A percentile compares a stretch with the other conserved stretches of the same genome.
phyloP scores from a whole-genome alignment of 2,113 vertebrate species.

The Zosterops pallidus region DNA sequence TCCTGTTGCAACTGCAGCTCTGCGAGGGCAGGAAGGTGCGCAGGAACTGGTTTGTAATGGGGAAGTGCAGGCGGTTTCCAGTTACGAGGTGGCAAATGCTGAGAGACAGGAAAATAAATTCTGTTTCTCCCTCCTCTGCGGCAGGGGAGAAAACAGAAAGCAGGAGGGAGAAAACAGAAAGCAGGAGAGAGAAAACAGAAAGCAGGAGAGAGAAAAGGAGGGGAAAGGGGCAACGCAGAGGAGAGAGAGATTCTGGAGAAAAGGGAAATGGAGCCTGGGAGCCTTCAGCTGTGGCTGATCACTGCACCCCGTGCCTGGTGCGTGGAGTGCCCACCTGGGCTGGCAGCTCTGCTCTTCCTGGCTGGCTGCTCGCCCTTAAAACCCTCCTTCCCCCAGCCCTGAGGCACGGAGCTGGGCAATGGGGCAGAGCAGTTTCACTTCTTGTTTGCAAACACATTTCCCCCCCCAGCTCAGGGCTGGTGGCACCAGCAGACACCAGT shows the following conservation, averaged over 20 bases:
- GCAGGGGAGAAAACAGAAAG: background rate
- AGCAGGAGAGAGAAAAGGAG: background rate
- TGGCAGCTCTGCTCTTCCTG: background rate
- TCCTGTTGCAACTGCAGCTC: background rate
- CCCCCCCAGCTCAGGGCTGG: background rate
- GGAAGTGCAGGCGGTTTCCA: constrained; percentile 8
- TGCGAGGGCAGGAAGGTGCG: constrained; percentile 1
- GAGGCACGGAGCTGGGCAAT: background rate
- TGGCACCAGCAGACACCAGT: background rate
- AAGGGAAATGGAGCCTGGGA: background rate
- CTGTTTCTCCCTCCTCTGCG: background rate
- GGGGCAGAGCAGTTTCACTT: background rate
- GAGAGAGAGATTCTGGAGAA: too few species aligned
- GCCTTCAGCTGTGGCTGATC: too few species aligned
- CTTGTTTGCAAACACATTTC: background rate
- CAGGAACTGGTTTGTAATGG: background rate
- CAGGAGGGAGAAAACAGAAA: background rate
- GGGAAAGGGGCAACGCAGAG: background rate
- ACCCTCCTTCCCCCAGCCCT: background rate
- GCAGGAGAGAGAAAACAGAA: background rate
- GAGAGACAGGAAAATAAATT: background rate
- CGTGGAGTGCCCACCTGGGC: rapidly evolving
- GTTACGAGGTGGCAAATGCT: background rate
- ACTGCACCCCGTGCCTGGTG: rapidly evolving
- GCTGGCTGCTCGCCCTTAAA: background rate